Base-by-base conservation (phyloP, 2,797 vertebrate genomes). In the Cuniculus paca region DNA sequence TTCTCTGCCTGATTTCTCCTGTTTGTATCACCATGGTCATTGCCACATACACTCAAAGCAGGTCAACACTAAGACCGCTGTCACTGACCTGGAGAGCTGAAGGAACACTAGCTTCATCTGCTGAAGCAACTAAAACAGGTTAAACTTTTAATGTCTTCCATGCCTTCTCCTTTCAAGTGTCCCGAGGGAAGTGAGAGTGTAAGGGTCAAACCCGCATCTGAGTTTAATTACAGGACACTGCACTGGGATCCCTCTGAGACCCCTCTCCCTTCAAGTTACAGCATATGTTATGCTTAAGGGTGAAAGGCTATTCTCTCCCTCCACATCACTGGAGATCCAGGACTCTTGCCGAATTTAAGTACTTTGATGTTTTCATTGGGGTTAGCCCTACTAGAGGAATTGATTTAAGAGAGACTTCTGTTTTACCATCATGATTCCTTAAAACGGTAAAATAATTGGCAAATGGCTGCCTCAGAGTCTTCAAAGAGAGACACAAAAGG, bases 191-290 rank as follows among this genome's bases (percentile, higher is more conserved):
- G 24, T 63, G 39, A 84, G 78, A 89, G 96, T 89, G 31, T 87
- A 97, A 89, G 88, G 97, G 96, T 97, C 96, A 96, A 95, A 34
- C n/a, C 50, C 80, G 61, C 98, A 97, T 97, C 95, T 98, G 98
- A 97, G 50, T 96, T 96, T 94, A 95, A 98, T 98, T 97, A 97
- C 2, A 92, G 56, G 94, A 96, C 95, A 92, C 63, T 96, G 82
- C 96, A 74, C 65, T 42, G 79, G 88, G 86, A 94, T 94, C 80
- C 95, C 94, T 95, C 86, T 11, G 97, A 91, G 96, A 94, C 70
- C 48, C 56, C 93, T 94, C 52, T 85, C 48, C 90, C 94, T 97
- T 96, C 96, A 94, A 84, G 92, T 95, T 92, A 90, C 85, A 96
- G 94, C 95, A 97, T 95, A 86, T 97, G 96, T 97, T 97, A 95